Conservation (phyloP, 2,888 invertebrate species). For the Arctia plantaginis region DNA sequence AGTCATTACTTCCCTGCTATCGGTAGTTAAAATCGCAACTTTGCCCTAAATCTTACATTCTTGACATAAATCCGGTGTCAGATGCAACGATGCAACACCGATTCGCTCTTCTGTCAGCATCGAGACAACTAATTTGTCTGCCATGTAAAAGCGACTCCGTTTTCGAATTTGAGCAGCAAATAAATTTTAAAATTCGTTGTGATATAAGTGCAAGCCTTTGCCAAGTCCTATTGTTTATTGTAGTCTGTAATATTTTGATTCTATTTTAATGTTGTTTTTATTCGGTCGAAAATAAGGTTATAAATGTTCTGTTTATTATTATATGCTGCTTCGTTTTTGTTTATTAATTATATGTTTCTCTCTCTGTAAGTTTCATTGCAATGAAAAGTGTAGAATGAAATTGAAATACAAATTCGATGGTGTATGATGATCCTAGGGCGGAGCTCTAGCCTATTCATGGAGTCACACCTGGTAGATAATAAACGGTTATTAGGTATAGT, state of each 20-base stretch:
- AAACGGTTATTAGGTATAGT: not conserved
- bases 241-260: slow-evolving; percentile 6
- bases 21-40: slow-evolving; percentile 57
- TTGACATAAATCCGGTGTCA: slow-evolving; percentile 65
- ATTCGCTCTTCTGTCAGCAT: slow-evolving; percentile 71
- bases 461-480: not conserved
- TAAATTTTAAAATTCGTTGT: slow-evolving; percentile 58
- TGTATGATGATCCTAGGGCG: too few relatives aligned
- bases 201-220: slow-evolving; percentile 43
- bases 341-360: not conserved
- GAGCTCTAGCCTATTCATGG: not conserved
- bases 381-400: too few relatives aligned
- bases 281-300: not conserved
- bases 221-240: slow-evolving; percentile 44
- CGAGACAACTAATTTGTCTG: slow-evolving; percentile 80
- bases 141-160: slow-evolving; percentile 65
- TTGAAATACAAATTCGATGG: too few relatives aligned
- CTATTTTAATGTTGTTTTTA: not conserved
- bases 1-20: slow-evolving; percentile 37
- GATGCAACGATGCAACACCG: slow-evolving; percentile 60
- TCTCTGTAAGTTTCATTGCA: too few relatives aligned
- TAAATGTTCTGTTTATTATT: not conserved
- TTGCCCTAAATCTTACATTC: slow-evolving; percentile 55
- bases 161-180: slow-evolving; percentile 62
- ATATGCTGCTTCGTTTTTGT: not conserved